These are phyloP conservation scores for Urocyon cinereoargenteus DNA, from an alignment of 2,797 vertebrate species.

Conservation along the genomic window DNA sequence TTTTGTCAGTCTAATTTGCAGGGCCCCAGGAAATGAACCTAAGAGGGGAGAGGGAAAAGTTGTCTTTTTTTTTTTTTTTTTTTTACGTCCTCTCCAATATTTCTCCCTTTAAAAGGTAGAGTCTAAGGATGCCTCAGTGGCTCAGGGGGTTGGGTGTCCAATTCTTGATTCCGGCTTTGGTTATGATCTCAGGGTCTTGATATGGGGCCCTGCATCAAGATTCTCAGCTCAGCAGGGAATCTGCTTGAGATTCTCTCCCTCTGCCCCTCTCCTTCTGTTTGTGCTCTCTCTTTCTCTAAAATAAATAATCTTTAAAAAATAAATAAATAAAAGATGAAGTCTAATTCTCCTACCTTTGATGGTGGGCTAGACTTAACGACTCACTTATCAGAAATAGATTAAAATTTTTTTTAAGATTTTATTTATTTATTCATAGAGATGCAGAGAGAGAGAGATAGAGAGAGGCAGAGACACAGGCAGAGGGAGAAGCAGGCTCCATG, in stretches of 20 bases:
- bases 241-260: not conserved
- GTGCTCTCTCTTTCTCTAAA: not conserved
- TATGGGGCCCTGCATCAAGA: rapidly evolving
- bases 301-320: not conserved
- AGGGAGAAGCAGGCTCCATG: no score
- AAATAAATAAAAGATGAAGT: not conserved
- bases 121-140: not conserved
- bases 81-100: not conserved
- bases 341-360: not conserved
- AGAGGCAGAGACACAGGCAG: no score
- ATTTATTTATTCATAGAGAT: no score
- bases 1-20: not conserved
- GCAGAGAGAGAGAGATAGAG: no score
- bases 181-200: not conserved
- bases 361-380: not conserved
- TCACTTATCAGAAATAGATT: conserved; percentile 13
- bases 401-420: no score
- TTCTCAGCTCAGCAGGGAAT: not conserved
- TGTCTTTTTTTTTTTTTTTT: not conserved
- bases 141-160: not conserved
- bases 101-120: not conserved
- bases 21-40: not conserved
- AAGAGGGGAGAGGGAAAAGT: not conserved
- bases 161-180: not conserved
- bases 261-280: not conserved